These are phyloP conservation scores for Dinomys branickii DNA, from an alignment of 2,113 vertebrate species.

Conservation along the genomic window DNA sequence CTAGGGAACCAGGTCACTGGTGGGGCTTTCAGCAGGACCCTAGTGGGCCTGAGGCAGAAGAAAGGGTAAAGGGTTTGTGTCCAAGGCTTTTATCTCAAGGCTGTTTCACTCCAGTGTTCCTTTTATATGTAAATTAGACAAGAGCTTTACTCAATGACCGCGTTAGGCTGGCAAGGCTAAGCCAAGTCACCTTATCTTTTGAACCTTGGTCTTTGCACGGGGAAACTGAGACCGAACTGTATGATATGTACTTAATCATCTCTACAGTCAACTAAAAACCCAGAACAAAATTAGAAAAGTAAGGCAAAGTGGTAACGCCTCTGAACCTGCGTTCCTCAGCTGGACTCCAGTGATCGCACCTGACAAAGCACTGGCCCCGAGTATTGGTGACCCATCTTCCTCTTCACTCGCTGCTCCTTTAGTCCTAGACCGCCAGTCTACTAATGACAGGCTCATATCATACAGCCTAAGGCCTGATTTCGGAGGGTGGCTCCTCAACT, in stretches of 20 bases:
- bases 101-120: slow-evolving; percentile 4
- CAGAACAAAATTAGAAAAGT: not conserved
- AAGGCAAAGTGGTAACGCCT: not conserved
- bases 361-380: not conserved
- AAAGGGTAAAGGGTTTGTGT: slow-evolving; percentile 16
- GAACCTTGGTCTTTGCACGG: not conserved
- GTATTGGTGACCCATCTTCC: not conserved
- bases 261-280: not conserved
- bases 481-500: not conserved
- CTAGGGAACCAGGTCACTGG: slow-evolving; percentile 6
- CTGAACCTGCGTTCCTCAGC: not conserved
- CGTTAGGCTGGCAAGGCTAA: not conserved
- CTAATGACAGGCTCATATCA: not conserved
- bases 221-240: not conserved
- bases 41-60: not conserved
- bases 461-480: not conserved
- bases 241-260: not conserved
- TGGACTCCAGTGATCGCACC: not conserved
- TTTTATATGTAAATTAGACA: slow-evolving; percentile 48
- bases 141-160: not conserved
- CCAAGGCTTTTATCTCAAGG: not conserved
- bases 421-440: not conserved
- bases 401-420: no score
- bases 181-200: not conserved
- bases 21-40: slow-evolving; percentile 24